A percentile compares a stretch with the other conserved stretches of the same genome.
These are phyloP conservation scores for Numenius phaeopus DNA, from an alignment of 2,797 vertebrate species.

Conservation along the genomic window DNA sequence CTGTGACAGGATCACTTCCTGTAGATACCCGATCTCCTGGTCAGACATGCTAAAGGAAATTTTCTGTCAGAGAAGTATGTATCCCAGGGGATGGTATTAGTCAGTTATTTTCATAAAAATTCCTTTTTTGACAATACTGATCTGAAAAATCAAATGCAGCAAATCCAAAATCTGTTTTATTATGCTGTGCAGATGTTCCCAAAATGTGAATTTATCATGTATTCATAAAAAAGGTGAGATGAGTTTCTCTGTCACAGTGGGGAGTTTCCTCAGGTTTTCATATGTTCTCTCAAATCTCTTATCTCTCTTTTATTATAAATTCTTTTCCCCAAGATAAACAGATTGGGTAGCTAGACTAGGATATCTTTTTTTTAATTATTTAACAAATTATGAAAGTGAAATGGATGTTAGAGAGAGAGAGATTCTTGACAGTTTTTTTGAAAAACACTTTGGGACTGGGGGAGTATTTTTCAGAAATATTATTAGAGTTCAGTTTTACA, in stretches of 20 bases:
- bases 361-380: neutral
- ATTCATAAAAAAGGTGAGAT: neutral
- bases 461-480: neutral
- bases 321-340: neutral
- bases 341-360: neutral
- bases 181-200: neutral
- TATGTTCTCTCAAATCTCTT: neutral
- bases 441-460: neutral
- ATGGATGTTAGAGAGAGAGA: neutral
- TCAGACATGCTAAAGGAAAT: neutral
- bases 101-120: neutral
- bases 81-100: neutral
- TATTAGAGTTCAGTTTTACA: neutral
- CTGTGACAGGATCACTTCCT: neutral
- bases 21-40: neutral
- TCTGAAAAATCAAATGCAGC: neutral
- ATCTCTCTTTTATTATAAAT: neutral
- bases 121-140: neutral
- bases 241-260: neutral
- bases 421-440: neutral
- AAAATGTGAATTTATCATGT: neutral
- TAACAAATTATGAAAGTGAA: neutral
- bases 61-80: neutral
- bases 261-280: neutral
- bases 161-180: neutral